A percentile compares a stretch with the other conserved stretches of the same genome.
Evolutionary conservation across 2,888 invertebrate species (phyloP).

Genomic region (Pinctada fucata): DNA sequence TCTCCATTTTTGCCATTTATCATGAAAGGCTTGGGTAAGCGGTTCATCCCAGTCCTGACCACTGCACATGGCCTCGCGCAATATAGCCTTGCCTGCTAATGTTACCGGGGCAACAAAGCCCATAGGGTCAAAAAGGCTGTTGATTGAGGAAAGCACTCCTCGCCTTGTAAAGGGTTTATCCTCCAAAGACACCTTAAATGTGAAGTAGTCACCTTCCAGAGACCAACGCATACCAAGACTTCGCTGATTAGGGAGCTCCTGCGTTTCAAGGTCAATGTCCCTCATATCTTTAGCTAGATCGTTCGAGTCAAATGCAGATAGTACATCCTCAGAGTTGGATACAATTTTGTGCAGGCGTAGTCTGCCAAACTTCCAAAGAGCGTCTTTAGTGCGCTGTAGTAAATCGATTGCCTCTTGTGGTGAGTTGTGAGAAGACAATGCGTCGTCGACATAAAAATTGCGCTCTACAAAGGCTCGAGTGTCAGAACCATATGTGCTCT

Average conservation of each 20-base stretch:
- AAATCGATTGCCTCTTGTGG: slow-evolving; percentile 14
- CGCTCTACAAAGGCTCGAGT: slow-evolving; percentile 11
- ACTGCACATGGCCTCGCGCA: not conserved
- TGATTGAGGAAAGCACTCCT: slow-evolving; percentile 44
- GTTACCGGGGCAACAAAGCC: slow-evolving; percentile 31
- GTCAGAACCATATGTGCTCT: slow-evolving; percentile 13
- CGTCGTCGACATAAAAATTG: slow-evolving; percentile 26
- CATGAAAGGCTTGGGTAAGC: not conserved
- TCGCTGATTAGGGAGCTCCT: slow-evolving; percentile 36
- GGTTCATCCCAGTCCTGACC: not conserved
- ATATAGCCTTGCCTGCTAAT: not conserved
- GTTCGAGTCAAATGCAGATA: slow-evolving; percentile 32
- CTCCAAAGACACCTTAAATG: slow-evolving; percentile 17
- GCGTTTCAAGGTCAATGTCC: not conserved
- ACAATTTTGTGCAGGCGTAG: slow-evolving; percentile 45
- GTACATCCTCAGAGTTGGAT: slow-evolving; percentile 42
- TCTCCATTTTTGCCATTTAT: not conserved
- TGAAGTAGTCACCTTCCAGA: slow-evolving; percentile 41
- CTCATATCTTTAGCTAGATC: slow-evolving; percentile 37
- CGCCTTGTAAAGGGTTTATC: slow-evolving; percentile 38
- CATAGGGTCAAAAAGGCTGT: slow-evolving; percentile 29
- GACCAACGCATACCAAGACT: slow-evolving; percentile 54
- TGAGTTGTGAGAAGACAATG: slow-evolving; percentile 19
- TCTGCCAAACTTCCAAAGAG: slow-evolving; percentile 29
- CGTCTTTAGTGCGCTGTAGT: slow-evolving; percentile 19